Evolutionary conservation across 2,113 vertebrate species (phyloP).

Genomic region (Solea senegalensis): DNA sequence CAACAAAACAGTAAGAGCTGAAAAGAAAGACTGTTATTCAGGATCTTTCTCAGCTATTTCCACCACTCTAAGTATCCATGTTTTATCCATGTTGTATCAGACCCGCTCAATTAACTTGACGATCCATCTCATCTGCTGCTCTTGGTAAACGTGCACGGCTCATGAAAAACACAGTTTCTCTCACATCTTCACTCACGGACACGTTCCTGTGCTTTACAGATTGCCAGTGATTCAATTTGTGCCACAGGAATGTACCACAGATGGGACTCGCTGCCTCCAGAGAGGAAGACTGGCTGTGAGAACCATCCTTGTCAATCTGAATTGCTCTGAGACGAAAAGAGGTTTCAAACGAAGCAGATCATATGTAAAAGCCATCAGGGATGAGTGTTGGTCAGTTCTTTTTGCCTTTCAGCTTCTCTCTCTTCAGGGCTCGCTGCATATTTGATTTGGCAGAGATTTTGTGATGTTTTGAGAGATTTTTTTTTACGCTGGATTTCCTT

Average conservation of each 20-base stretch:
- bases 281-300: conserved; percentile 57
- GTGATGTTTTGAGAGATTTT: too few relatives aligned
- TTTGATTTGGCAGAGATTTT: too few relatives aligned
- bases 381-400: neutral
- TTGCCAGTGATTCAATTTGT: conserved; percentile 80
- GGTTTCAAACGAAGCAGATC: conserved; percentile 55
- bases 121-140: conserved; percentile 61
- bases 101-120: conserved; percentile 69
- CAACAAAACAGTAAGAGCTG: neutral
- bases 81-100: conserved; percentile 26
- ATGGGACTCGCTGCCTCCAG: conserved; percentile 54
- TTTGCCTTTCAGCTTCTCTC: neutral
- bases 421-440: too few relatives aligned
- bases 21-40: conserved; percentile 1
- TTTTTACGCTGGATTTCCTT: too few relatives aligned
- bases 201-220: conserved; percentile 74
- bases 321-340: conserved; percentile 42
- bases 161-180: conserved; percentile 44
- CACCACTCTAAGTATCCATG: conserved; percentile 10
- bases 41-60: neutral
- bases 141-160: conserved; percentile 22
- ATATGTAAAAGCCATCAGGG: neutral
- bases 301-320: conserved; percentile 76
- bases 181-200: conserved; percentile 63
- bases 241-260: conserved; percentile 64